Conservation (phyloP, 1,140 invertebrate species). For the Argopecten irradians region DNA sequence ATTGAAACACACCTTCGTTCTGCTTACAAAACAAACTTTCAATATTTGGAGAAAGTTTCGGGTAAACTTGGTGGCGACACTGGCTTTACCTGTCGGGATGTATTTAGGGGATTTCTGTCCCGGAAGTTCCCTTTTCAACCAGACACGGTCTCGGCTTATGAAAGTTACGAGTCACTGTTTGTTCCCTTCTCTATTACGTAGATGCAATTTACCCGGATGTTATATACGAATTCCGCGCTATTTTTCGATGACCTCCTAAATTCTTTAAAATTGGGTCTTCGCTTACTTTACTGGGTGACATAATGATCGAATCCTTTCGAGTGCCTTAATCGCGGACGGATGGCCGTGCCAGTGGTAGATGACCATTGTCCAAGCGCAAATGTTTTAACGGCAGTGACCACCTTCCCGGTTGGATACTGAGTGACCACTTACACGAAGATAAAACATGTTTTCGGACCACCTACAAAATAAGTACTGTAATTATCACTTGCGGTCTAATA, state of each 20-base stretch:
- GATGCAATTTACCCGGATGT: slow-evolving; percentile 4
- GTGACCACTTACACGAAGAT: neutral
- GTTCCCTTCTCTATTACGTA: neutral
- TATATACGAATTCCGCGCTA: neutral
- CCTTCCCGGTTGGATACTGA: neutral
- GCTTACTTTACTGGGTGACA: neutral
- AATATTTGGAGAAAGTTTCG: slow-evolving; percentile 11
- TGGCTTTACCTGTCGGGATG: neutral
- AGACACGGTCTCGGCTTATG: neutral
- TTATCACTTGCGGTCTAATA: slow-evolving; percentile 15
- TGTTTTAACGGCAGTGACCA: slow-evolving; percentile 15
- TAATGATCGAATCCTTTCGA: neutral
- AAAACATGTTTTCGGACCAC: neutral
- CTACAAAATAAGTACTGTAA: slow-evolving; percentile 19
- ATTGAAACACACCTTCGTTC: neutral
- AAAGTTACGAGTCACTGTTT: neutral
- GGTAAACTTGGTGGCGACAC: neutral
- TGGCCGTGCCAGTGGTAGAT: neutral
- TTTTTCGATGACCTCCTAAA: neutral
- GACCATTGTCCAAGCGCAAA: neutral
- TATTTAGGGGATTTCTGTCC: neutral
- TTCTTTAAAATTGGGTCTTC: neutral
- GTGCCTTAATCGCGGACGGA: slow-evolving; percentile 3
- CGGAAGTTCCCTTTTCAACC: slow-evolving; percentile 7
- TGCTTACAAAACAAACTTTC: slow-evolving; percentile 15